phyloP scores from a whole-genome alignment of 2,113 vertebrate genomes.

The Lepisosteus oculatus region DNA sequence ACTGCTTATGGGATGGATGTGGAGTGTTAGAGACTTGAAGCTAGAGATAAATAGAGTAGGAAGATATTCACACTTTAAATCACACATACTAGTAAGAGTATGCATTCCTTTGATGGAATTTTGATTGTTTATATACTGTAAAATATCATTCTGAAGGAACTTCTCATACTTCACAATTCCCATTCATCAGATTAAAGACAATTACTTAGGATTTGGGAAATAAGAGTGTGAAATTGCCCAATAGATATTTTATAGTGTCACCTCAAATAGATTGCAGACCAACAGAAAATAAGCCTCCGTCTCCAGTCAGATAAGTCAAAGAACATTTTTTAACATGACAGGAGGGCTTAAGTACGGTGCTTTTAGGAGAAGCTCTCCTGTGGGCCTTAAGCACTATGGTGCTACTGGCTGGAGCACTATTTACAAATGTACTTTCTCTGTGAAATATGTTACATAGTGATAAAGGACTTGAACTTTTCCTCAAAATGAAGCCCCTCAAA shows the following conservation, averaged over 20 bases:
- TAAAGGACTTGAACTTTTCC: not conserved
- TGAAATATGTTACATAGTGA: not conserved
- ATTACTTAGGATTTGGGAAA: not conserved
- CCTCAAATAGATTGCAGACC: slow-evolving; percentile 21
- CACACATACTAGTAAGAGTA: not conserved
- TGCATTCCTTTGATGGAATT: not conserved
- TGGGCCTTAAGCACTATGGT: slow-evolving; percentile 29
- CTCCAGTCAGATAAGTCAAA: slow-evolving; percentile 52
- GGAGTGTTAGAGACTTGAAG: not conserved
- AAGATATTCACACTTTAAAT: not conserved
- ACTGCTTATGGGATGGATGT: not conserved
- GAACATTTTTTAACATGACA: slow-evolving; percentile 44
- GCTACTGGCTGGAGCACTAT: not conserved
- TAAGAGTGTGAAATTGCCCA: not conserved
- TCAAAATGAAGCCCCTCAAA: too few species aligned
- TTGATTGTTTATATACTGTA: too few species aligned
- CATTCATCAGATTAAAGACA: not conserved
- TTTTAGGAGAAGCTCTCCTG: slow-evolving; percentile 47
- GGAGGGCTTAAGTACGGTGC: slow-evolving; percentile 37
- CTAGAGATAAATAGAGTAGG: not conserved
- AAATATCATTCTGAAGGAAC: too few species aligned
- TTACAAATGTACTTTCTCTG: not conserved
- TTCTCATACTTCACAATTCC: too few species aligned
- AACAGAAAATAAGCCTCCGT: slow-evolving; percentile 40
- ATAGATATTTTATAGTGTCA: not conserved